phyloP scores from a whole-genome alignment of 2,797 vertebrate genomes.

The Gallinago stenura region DNA sequence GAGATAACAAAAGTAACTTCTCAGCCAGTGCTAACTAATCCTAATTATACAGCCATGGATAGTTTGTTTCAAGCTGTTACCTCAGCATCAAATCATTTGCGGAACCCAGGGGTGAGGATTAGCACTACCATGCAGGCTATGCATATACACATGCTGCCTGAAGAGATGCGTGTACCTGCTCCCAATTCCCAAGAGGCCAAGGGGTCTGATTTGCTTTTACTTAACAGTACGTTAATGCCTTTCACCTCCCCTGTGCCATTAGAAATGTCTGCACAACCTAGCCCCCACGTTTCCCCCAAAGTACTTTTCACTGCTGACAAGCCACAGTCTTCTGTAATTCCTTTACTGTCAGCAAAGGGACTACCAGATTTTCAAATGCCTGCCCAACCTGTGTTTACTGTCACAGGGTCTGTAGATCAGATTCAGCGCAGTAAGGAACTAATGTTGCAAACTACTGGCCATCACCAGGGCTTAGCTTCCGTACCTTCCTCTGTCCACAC shows the following conservation, averaged over 20 bases:
- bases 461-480: not conserved
- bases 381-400: not conserved
- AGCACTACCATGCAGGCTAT: not conserved
- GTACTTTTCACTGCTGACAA: not conserved
- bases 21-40: not conserved
- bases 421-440: not conserved
- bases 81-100: rapidly evolving
- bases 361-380: not conserved
- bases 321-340: not conserved
- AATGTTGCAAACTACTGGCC: not conserved
- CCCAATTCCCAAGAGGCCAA: not conserved
- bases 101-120: not conserved
- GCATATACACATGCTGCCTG: not conserved
- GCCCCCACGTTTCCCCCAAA: not conserved
- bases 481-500: not conserved
- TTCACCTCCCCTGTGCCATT: not conserved
- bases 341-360: not conserved
- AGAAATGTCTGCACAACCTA: not conserved
- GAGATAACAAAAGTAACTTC: not conserved
- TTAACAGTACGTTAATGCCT: not conserved
- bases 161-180: not conserved
- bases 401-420: not conserved
- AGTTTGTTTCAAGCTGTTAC: not conserved
- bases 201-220: not conserved
- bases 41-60: not conserved